A percentile compares a stretch with the other conserved stretches of the same genome.
phyloP scores from a whole-genome alignment of 2,113 vertebrate species.

The Alligator sinensis region DNA sequence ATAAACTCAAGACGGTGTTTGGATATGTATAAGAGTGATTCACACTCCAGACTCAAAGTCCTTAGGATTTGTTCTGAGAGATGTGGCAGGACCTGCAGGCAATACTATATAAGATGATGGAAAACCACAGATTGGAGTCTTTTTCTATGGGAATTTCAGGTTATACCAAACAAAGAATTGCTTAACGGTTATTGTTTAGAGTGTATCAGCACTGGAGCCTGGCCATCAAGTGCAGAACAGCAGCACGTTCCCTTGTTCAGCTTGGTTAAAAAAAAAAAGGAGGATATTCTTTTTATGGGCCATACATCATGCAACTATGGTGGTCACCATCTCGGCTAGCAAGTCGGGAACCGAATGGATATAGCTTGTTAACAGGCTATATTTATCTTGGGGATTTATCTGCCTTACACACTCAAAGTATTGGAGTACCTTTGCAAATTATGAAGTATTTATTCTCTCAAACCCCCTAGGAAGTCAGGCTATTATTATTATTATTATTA shows the following conservation, averaged over 20 bases:
- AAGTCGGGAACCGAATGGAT: not conserved
- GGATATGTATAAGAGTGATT: not conserved
- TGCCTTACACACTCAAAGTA: not conserved
- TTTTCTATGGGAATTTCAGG: not conserved
- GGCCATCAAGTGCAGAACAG: not conserved
- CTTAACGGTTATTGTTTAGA: not conserved
- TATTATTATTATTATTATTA: too few species aligned
- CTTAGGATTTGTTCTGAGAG: not conserved
- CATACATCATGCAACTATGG: not conserved
- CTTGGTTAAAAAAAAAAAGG: not conserved
- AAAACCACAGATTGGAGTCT: accelerated
- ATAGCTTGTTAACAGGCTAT: too few species aligned
- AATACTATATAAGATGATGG: not conserved
- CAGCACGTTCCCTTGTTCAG: accelerated
- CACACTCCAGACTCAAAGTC: not conserved
- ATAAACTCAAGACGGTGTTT: not conserved
- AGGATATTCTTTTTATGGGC: not conserved
- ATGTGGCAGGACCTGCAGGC: not conserved
- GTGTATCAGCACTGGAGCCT: accelerated
- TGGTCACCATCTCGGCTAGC: not conserved
- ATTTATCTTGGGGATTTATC: not conserved
- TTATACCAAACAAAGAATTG: not conserved
- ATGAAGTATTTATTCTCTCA: not conserved
- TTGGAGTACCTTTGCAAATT: not conserved
- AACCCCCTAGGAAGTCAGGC: not conserved